Evolutionary conservation across 2,888 invertebrate species (phyloP), one percentile per base, ranked within the genome.

Genomic region (Lasius platythorax): DNA sequence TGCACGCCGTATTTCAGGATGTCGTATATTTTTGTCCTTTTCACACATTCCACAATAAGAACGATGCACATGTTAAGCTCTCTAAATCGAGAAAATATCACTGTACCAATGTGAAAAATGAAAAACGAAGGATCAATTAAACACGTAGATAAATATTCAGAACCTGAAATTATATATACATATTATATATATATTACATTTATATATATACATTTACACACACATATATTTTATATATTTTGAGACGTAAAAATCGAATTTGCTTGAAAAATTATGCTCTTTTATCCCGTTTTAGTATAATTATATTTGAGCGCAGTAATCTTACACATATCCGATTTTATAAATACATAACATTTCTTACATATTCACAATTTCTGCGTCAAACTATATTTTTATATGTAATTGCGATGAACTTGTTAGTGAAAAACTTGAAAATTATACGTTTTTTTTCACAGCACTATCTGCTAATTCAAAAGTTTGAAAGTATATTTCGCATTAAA

Each of bases 11-110:
- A n/a, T 53, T n/a, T n/a, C 15, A 53, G 46, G 18, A 18, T 15
- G 18, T 5, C 5, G 15, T 18, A 46, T 15, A n/a, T 53, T n/a
- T 53, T n/a, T 8, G 2, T 94, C 94, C 95, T 95, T 94, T 68
- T 74, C 84, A 63, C n/a, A 30, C 43, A 56, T 23, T n/a, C 12
- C 5, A 37, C 37, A 37, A 37, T 4, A 37, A 37, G 5, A 37
- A 37, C 5, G 5, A 37, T 23, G 23, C 23, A 23, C 5, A 37
- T 37, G 30, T 23, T 23, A 33, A 33, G 30, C 37, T 5, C 37
- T 37, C 37, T 5, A 37, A 37, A 37, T 37, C 37, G 37, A 37
- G 37, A 37, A 37, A 5, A 37, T 5, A 37, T 37, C 3, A 37
- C 37, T 37, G 3, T 4, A 33, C 33, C 33, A 33, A 33, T 37